Conservation (phyloP, 37 sponge, comb jelly and placozoan genomes). For the Spongia lamella region DNA sequence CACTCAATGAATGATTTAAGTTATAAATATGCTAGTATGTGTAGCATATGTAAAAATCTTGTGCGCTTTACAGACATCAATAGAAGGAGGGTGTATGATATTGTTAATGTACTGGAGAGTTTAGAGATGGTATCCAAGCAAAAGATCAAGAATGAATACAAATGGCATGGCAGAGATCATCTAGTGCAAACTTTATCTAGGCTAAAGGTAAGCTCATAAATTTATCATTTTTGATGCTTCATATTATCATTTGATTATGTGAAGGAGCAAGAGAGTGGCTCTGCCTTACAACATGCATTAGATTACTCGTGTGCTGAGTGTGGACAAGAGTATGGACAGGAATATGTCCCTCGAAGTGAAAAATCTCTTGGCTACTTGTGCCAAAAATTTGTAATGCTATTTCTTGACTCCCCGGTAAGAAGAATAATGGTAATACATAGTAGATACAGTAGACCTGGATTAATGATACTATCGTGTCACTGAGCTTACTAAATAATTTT, state of each 20-base stretch:
- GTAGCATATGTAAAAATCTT: background rate
- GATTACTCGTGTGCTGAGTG: too few species aligned
- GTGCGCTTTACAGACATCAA: conserved; percentile 56
- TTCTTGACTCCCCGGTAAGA: conserved; percentile 79
- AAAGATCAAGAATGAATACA: conserved; percentile 79
- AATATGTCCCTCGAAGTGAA: conserved; percentile 41
- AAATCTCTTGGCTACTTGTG: conserved; percentile 82
- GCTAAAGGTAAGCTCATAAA: conserved; percentile 53
- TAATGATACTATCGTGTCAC: too few species aligned
- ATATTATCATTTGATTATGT: too few species aligned
- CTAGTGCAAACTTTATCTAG: conserved; percentile 78
- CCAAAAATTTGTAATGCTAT: conserved; percentile 93
- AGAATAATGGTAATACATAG: too few species aligned
- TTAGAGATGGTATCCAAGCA: conserved; percentile 82
- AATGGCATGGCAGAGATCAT: conserved; percentile 65
- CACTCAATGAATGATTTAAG: background rate
- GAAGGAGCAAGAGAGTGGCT: too few species aligned
- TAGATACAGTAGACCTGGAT: too few species aligned
- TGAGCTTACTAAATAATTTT: too few species aligned
- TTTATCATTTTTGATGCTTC: too few species aligned
- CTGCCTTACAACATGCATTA: too few species aligned
- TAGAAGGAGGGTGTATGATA: conserved; percentile 86
- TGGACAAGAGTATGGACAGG: too few species aligned
- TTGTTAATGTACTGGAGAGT: conserved; percentile 89
- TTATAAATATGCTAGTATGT: background rate